phyloP scores from a whole-genome alignment of 2,797 vertebrate species.

The Micromesistius poutassou region DNA sequence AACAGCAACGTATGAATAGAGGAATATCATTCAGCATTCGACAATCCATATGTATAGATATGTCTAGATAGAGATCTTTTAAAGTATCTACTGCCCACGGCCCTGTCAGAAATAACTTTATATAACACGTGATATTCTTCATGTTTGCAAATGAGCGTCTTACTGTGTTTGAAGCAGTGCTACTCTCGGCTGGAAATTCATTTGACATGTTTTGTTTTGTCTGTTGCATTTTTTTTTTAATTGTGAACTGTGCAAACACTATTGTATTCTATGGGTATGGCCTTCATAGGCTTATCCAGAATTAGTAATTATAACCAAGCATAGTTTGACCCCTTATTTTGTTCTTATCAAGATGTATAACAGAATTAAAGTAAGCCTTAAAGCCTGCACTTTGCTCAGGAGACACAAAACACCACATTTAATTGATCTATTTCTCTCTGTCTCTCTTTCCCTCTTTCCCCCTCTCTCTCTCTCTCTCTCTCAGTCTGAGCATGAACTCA shows the following conservation, averaged over 20 bases:
- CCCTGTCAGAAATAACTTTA: no score
- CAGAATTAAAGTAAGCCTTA: background rate
- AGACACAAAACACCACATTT: background rate
- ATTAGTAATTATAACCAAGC: no score
- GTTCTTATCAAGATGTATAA: background rate
- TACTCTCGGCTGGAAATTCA: background rate
- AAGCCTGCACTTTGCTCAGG: background rate
- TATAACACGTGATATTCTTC: no score
- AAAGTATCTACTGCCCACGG: no score
- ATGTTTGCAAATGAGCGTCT: background rate
- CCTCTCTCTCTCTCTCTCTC: background rate
- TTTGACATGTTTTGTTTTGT: background rate
- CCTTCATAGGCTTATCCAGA: no score
- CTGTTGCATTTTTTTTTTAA: background rate
- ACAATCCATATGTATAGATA: background rate
- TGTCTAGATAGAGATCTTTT: no score
- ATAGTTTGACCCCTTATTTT: background rate
- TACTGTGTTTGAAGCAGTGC: background rate
- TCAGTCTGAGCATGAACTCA: constrained; percentile 16
- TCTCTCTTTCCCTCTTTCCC: background rate
- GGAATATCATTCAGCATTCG: background rate
- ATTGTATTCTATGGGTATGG: no score
- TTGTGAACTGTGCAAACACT: no score
- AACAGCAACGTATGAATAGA: background rate
- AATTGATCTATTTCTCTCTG: background rate